Evolutionary conservation across 2,797 vertebrate species (phyloP), one percentile per base, ranked within the genome.

Genomic region (Philypnodon macrostomus): DNA sequence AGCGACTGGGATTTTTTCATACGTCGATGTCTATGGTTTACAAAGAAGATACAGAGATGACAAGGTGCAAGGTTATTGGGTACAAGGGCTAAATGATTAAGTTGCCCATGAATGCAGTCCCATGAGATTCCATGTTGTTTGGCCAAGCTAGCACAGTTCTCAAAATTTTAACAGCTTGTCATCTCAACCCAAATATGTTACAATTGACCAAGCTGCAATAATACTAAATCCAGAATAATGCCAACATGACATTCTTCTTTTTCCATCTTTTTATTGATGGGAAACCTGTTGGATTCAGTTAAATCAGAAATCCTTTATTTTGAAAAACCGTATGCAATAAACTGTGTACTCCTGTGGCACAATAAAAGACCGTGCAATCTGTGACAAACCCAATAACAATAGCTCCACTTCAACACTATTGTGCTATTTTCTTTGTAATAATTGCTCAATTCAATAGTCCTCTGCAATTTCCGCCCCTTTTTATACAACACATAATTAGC

Each of bases 401-500:
- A 50, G 51, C 61, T 73, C 70, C 47, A 67, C 73, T 74, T 77
- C 67, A 85, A 72, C 75, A 30, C 9, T 64, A 58, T 55, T 58
- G 63, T 78, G 50, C 52, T 44, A 47, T 69, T 65, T 75, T 42
- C 51, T 65, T 47, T 74, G 50, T 59, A 69, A 72, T 9, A n/a
- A 67, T 66, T 58, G 65, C 71, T 78, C 67, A 69, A 62, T 49
- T 40, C 37, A 75, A 74, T 39, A 40, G 53, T 61, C 54, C 62
- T 60, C 73, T 50, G 50, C 74, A 84, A 85, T 83, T 77, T 83
- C 58, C 57, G 52, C 37, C 42, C 73, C 62, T 63, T 72, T 82
- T 75, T 48, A 70, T 63, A 75, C 58, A 61, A 81, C 64, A 67
- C 75, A 81, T 84, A 84, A 84, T 84, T 87, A 79, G 47, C 46